phyloP scores from a whole-genome alignment of 1,140 invertebrate species.

The Dendroctonus valens region DNA sequence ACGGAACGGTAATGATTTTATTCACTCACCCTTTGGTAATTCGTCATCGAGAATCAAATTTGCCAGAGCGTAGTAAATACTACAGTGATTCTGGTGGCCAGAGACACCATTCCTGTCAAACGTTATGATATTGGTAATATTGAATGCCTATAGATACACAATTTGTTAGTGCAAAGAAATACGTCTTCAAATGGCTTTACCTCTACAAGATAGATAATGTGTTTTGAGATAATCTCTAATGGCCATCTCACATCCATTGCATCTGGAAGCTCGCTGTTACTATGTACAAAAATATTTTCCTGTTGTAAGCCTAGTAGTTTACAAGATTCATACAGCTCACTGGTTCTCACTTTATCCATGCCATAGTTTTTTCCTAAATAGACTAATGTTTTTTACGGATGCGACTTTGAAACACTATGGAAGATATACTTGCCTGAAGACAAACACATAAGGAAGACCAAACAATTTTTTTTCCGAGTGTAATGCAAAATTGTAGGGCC shows the following conservation, averaged over 20 bases:
- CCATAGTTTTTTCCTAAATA: conserved; percentile 72
- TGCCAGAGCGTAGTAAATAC: conserved; percentile 75
- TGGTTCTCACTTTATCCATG: conserved; percentile 64
- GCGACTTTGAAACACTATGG: not conserved
- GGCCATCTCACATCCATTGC: conserved; percentile 74
- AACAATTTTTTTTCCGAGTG: conserved; percentile 59
- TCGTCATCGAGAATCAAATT: conserved; percentile 71
- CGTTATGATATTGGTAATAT: conserved; percentile 83
- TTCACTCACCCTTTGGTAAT: conserved; percentile 64
- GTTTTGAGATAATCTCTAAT: conserved; percentile 65
- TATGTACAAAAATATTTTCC: conserved; percentile 70
- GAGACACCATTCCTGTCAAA: conserved; percentile 91
- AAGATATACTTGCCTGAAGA: conserved; percentile 65
- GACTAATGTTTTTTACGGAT: not conserved
- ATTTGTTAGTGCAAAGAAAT: not conserved
- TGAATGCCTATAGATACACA: conserved; percentile 51
- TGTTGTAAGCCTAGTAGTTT: conserved; percentile 72
- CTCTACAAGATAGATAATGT: conserved; percentile 71
- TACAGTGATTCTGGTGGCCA: conserved; percentile 84
- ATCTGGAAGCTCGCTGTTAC: conserved; percentile 72
- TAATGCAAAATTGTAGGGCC: conserved; percentile 82
- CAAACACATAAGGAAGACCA: conserved; percentile 82
- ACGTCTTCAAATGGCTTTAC: conserved; percentile 5
- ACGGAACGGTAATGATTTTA: not conserved
- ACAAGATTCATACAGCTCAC: conserved; percentile 80